phyloP scores from a whole-genome alignment of 2,797 vertebrate species.

The Melanotaenia pygmaea region DNA sequence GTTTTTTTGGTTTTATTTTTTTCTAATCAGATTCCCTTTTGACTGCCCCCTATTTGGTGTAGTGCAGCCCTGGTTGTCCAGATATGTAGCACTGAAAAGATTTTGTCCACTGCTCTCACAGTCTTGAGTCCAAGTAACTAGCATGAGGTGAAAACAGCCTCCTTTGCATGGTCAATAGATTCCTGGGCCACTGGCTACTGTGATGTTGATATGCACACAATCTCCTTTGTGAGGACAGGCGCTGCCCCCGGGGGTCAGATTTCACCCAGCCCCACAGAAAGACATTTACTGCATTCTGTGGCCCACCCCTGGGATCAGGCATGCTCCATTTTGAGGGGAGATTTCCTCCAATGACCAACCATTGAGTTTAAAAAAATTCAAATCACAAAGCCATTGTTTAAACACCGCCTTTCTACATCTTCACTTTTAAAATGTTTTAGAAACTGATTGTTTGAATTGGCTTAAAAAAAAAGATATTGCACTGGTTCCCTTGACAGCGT shows the following conservation, averaged over 20 bases:
- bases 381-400: slow-evolving; percentile 27
- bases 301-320: slow-evolving; percentile 77
- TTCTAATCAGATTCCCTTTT: background rate
- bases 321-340: slow-evolving; percentile 79
- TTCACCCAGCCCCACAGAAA: slow-evolving; percentile 81
- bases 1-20: too few species aligned
- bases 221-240: slow-evolving; percentile 86
- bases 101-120: slow-evolving; percentile 46
- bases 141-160: slow-evolving; percentile 66
- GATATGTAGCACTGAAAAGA: slow-evolving; percentile 33
- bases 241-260: slow-evolving; percentile 86
- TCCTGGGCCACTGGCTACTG: slow-evolving; percentile 77
- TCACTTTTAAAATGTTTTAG: background rate
- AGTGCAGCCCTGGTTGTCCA: background rate
- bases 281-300: slow-evolving; percentile 80
- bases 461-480: background rate
- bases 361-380: slow-evolving; percentile 21
- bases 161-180: slow-evolving; percentile 76
- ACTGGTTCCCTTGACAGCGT: slow-evolving; percentile 2
- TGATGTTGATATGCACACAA: slow-evolving; percentile 85
- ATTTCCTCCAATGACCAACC: slow-evolving; percentile 67
- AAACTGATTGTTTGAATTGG: background rate
- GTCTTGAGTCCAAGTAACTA: slow-evolving; percentile 25
- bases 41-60: background rate
- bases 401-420: background rate